These are phyloP conservation scores for Lamellibrachia luymesi DNA, from an alignment of 1,140 invertebrate species.

Conservation along the genomic window DNA sequence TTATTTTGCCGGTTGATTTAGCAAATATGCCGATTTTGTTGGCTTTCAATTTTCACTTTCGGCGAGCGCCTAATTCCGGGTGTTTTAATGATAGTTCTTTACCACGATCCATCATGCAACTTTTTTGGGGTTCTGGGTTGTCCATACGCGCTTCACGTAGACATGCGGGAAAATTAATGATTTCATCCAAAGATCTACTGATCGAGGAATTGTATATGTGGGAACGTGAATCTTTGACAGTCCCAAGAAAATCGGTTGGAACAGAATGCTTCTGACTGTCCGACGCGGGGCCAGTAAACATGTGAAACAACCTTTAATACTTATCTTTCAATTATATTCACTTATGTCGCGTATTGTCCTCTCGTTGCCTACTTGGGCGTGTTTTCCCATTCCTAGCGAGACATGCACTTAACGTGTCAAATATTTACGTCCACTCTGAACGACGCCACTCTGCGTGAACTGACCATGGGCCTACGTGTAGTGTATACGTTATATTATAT, in stretches of 20 bases:
- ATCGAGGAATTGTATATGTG: neutral
- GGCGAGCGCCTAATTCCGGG: too few relatives aligned
- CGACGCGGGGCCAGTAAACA: too few relatives aligned
- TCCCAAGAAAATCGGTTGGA: too few relatives aligned
- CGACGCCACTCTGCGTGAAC: too few relatives aligned
- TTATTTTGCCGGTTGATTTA: neutral
- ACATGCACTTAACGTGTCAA: neutral
- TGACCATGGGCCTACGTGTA: too few relatives aligned
- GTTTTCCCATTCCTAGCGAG: neutral
- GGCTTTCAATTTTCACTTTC: neutral
- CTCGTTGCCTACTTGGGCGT: neutral
- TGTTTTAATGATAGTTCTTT: neutral
- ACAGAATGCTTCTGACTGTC: too few relatives aligned
- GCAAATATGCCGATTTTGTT: neutral
- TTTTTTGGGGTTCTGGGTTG: neutral
- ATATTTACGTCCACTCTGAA: neutral
- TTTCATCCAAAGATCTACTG: neutral
- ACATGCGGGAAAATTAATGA: neutral
- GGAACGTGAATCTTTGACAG: too few relatives aligned
- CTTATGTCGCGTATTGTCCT: neutral
- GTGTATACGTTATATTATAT: too few relatives aligned
- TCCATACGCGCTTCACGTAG: neutral
- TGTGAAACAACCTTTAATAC: too few relatives aligned
- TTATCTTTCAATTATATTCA: neutral
- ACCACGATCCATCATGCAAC: neutral